Conservation (phyloP, 2,113 vertebrate genomes). For the Spea bombifrons region DNA sequence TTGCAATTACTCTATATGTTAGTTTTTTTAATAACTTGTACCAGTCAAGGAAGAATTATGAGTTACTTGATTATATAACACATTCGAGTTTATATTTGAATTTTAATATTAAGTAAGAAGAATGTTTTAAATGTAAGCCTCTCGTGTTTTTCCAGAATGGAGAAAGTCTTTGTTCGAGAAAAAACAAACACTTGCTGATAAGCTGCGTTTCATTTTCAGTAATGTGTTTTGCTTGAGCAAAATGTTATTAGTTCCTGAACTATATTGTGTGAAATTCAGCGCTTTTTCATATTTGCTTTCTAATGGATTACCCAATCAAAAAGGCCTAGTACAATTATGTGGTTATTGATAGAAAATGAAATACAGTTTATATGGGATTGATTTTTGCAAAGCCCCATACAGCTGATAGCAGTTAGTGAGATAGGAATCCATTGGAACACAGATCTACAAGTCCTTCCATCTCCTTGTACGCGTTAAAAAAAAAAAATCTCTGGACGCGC, state of each 20-base stretch:
- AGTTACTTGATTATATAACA: too few relatives aligned
- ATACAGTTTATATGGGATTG: conserved; percentile 34
- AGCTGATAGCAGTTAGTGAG: conserved; percentile 16
- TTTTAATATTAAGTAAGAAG: too few relatives aligned
- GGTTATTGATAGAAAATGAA: conserved; percentile 29
- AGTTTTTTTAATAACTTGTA: too few relatives aligned
- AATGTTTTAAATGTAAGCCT: too few relatives aligned
- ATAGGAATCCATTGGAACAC: conserved; percentile 23
- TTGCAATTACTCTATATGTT: too few relatives aligned
- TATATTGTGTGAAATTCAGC: not conserved
- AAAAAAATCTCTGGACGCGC: not conserved
- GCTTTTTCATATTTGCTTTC: conserved; percentile 30
- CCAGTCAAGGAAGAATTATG: too few relatives aligned
- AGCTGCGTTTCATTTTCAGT: not conserved
- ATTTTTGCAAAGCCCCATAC: conserved; percentile 23
- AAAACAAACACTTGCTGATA: too few relatives aligned
- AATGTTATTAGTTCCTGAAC: not conserved
- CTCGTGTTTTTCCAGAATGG: too few relatives aligned
- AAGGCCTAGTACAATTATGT: conserved; percentile 33
- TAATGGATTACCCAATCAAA: conserved; percentile 28
- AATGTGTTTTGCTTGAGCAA: conserved; percentile 4
- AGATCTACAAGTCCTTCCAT: conserved; percentile 17
- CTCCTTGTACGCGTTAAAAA: conserved; percentile 16
- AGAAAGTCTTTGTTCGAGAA: too few relatives aligned
- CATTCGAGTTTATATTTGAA: too few relatives aligned